These are phyloP conservation scores for Tetragonula clypearis DNA, from an alignment of 1,140 invertebrate genomes.

Conservation along the genomic window DNA sequence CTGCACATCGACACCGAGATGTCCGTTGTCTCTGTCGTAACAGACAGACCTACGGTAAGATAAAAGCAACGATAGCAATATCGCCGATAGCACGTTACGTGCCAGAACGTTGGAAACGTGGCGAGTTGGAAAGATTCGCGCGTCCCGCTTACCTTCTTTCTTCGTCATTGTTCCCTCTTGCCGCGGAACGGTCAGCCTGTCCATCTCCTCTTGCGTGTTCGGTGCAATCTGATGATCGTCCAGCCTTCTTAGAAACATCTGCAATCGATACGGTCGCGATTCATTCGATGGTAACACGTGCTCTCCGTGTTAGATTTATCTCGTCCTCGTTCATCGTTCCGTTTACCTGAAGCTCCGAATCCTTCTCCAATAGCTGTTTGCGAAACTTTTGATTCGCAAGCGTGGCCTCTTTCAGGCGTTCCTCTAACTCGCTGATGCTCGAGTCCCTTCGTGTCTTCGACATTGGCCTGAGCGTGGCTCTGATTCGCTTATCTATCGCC, in stretches of 20 bases:
- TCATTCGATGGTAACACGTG: no score
- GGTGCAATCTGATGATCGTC: constrained; percentile 82
- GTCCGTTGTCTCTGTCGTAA: constrained; percentile 83
- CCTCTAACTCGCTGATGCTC: constrained; percentile 88
- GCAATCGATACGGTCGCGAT: not conserved
- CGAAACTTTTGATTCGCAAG: constrained; percentile 89
- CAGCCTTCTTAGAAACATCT: constrained; percentile 84
- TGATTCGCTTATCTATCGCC: constrained; percentile 89
- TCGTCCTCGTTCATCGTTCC: no score
- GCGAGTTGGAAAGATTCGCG: no score
- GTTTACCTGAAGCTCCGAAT: constrained; percentile 88
- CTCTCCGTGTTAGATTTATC: no score
- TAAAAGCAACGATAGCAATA: not conserved
- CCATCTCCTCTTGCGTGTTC: constrained; percentile 76
- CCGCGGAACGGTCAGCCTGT: constrained; percentile 75
- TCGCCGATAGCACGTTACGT: not conserved
- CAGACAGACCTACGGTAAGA: constrained; percentile 79
- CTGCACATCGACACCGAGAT: constrained; percentile 83
- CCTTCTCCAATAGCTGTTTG: constrained; percentile 89
- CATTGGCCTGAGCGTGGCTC: constrained; percentile 90
- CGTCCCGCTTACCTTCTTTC: constrained; percentile 79
- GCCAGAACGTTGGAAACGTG: not conserved
- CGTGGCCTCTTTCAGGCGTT: constrained; percentile 90
- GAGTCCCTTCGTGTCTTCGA: constrained; percentile 88
- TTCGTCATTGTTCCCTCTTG: constrained; percentile 79